A percentile compares a stretch with the other conserved stretches of the same genome.
These are phyloP conservation scores for Hololepta plana DNA, from an alignment of 2,888 invertebrate species.

Conservation along the genomic window DNA sequence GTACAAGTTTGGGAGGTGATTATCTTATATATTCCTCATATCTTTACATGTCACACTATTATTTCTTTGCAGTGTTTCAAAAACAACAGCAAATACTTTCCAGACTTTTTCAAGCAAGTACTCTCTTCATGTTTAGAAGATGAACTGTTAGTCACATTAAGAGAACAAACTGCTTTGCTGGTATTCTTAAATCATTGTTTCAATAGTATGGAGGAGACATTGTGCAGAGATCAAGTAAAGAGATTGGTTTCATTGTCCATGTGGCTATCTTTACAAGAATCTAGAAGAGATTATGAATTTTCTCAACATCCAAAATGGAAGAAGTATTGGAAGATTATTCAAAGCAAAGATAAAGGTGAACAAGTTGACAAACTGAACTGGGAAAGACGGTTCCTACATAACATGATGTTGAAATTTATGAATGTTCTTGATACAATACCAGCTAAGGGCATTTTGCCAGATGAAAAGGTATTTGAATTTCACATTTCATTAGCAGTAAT, in stretches of 20 bases:
- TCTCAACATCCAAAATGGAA: slow-evolving; percentile 73
- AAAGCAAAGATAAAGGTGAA: slow-evolving; percentile 66
- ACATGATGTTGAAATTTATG: slow-evolving; percentile 78
- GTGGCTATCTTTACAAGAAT: slow-evolving; percentile 78
- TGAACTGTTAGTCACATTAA: slow-evolving; percentile 30
- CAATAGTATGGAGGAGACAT: slow-evolving; percentile 89
- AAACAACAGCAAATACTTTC: slow-evolving; percentile 55
- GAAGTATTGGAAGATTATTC: slow-evolving; percentile 80
- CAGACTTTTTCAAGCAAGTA: slow-evolving; percentile 68
- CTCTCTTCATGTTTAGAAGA: slow-evolving; percentile 48
- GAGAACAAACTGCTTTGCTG: slow-evolving; percentile 75
- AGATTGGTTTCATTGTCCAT: slow-evolving; percentile 81
- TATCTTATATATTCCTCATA: not conserved
- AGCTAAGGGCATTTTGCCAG: slow-evolving; percentile 36
- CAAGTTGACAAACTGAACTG: slow-evolving; percentile 51
- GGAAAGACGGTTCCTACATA: slow-evolving; percentile 74
- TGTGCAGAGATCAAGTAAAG: slow-evolving; percentile 81
- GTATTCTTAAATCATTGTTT: slow-evolving; percentile 93
- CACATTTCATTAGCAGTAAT: not conserved
- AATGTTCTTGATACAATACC: slow-evolving; percentile 58
- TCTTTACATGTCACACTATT: not conserved
- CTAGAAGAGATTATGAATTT: slow-evolving; percentile 73
- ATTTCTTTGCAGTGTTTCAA: slow-evolving; percentile 38
- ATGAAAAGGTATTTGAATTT: slow-evolving; percentile 28
- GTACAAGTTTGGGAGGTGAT: slow-evolving; percentile 87